phyloP scores from a whole-genome alignment of 2,113 vertebrate genomes.

The Tinamus guttatus region DNA sequence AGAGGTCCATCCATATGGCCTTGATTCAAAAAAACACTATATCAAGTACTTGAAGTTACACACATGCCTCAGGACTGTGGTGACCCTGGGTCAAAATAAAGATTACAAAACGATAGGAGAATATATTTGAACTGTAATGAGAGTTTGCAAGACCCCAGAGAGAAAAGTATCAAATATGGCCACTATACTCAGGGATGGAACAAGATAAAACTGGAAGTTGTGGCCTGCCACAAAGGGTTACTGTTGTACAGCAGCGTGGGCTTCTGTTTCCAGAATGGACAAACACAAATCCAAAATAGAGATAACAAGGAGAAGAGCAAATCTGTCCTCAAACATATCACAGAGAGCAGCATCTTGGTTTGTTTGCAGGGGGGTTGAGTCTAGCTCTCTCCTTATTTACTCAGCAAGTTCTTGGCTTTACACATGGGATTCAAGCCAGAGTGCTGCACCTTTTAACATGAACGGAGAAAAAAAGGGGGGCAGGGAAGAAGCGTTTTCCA shows the following conservation, averaged over 20 bases:
- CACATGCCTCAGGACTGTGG: not conserved
- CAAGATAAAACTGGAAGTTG: not conserved
- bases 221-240: not conserved
- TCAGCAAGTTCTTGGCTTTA: not conserved
- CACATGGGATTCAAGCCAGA: not conserved
- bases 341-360: not conserved
- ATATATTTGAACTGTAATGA: not conserved
- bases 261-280: not conserved
- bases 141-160: not conserved
- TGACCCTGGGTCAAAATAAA: not conserved
- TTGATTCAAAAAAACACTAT: not conserved
- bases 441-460: not conserved
- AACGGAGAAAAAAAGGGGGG: not conserved
- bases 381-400: not conserved
- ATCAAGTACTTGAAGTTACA: not conserved
- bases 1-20: accelerated
- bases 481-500: not conserved
- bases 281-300: not conserved
- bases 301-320: not conserved
- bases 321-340: not conserved
- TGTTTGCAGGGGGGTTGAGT: not conserved
- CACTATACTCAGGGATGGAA: not conserved
- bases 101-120: not conserved
- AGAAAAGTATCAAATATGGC: not conserved
- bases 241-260: not conserved